These are phyloP conservation scores for Acrocephalus arundinaceus DNA, from an alignment of 2,113 vertebrate species.

Conservation along the genomic window DNA sequence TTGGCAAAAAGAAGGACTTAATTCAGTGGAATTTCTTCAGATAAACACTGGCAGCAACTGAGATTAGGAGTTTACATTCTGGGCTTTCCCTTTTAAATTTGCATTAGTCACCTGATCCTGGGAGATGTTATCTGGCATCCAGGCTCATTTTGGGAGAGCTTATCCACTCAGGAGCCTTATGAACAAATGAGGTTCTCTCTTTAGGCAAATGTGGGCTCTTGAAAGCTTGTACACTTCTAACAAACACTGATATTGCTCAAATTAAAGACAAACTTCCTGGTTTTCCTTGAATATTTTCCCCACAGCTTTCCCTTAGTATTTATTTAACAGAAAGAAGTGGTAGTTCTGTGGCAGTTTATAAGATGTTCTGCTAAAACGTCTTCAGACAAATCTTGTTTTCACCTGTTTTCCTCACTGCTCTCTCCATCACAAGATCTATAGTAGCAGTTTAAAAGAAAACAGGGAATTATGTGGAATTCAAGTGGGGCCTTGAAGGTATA, in stretches of 20 bases:
- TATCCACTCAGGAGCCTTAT: not conserved
- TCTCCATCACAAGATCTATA: not conserved
- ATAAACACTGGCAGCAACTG: not conserved
- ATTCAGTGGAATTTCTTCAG: not conserved
- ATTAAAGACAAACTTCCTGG: not conserved
- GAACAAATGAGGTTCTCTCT: not conserved
- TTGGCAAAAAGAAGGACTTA: not conserved
- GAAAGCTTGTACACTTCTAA: not conserved
- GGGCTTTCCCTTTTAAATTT: constrained; percentile 19
- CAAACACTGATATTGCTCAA: not conserved
- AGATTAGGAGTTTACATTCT: constrained; percentile 27
- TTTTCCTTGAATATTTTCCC: not conserved
- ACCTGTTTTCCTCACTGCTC: not conserved
- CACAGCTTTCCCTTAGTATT: not conserved
- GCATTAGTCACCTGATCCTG: not conserved
- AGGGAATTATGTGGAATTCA: not conserved
- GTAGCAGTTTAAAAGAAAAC: not conserved
- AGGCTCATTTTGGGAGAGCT: not conserved
- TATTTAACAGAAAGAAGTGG: not conserved
- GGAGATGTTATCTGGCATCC: not conserved
- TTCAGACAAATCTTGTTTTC: not conserved
- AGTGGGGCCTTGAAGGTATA: not conserved
- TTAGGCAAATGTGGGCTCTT: not conserved
- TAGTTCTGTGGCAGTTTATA: not conserved
- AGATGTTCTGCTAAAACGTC: not conserved